Conservation (phyloP, 2,113 vertebrate genomes). For the Hippoglossus stenolepis region DNA sequence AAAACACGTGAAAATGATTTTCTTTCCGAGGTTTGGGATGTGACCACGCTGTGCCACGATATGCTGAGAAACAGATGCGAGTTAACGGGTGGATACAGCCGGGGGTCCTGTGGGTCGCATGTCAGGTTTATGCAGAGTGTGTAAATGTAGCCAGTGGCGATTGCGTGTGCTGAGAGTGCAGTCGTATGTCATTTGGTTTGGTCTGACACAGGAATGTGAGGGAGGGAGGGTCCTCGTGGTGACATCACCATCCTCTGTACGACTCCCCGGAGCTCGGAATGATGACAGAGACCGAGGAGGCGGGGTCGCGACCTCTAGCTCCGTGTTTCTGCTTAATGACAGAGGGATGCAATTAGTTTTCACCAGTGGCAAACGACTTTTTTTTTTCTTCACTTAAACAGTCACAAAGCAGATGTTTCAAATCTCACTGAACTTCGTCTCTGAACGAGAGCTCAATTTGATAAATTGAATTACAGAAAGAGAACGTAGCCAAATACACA, state of each 20-base stretch:
- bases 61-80: conserved; percentile 65
- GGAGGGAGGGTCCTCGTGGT: conserved; percentile 56
- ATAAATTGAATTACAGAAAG: not conserved
- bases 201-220: conserved; percentile 57
- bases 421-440: not conserved
- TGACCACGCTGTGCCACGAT: conserved; percentile 45
- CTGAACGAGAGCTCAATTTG: not conserved
- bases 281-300: conserved; percentile 40
- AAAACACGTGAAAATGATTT: conserved; percentile 43
- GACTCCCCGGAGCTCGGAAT: conserved; percentile 46
- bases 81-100: conserved; percentile 19
- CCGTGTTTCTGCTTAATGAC: conserved; percentile 6
- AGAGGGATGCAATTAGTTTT: conserved; percentile 29
- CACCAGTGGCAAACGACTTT: conserved; percentile 14
- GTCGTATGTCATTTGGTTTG: conserved; percentile 60
- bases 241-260: conserved; percentile 60
- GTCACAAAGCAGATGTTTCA: not conserved
- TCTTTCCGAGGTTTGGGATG: conserved; percentile 29
- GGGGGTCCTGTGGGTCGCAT: conserved; percentile 40
- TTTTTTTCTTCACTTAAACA: not conserved
- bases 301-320: conserved; percentile 47
- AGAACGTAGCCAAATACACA: not conserved
- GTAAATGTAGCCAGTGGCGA: conserved; percentile 51
- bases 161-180: conserved; percentile 38
- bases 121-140: conserved; percentile 39